A percentile compares a stretch with the other conserved stretches of the same genome.
These are phyloP conservation scores for Pomatostomus ruficeps DNA, from an alignment of 2,113 vertebrate genomes.

Conservation along the genomic window DNA sequence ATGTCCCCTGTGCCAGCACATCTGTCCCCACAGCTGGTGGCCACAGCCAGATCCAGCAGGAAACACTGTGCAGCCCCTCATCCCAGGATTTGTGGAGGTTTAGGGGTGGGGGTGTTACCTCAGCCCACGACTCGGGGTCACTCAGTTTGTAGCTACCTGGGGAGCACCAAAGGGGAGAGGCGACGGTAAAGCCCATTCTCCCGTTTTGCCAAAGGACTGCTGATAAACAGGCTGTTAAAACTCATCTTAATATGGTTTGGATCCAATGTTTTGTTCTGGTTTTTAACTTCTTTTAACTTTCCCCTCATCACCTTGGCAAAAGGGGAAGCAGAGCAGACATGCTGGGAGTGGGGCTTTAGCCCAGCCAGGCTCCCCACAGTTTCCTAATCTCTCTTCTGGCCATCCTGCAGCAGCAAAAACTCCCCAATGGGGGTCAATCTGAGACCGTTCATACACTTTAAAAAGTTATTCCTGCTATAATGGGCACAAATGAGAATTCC, in stretches of 20 bases:
- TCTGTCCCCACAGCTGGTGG: neutral
- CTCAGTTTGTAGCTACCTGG: neutral
- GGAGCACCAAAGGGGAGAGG: neutral
- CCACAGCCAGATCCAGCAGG: neutral
- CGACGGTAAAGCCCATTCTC: neutral
- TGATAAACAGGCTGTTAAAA: neutral
- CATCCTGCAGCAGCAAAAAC: neutral
- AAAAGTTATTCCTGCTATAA: neutral
- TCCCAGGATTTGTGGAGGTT: fast-evolving
- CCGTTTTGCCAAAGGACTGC: neutral
- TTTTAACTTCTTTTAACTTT: neutral
- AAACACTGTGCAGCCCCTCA: neutral
- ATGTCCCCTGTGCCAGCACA: neutral
- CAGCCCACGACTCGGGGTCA: neutral
- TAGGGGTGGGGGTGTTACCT: neutral
- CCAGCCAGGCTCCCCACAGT: neutral
- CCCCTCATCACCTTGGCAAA: neutral
- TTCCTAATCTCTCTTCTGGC: neutral
- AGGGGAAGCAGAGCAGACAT: neutral
- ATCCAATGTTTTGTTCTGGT: neutral
- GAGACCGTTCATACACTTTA: neutral
- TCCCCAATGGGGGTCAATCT: neutral
- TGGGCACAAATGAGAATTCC: neutral
- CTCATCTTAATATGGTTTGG: neutral
- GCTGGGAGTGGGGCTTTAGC: neutral